Evolutionary conservation across 1,140 invertebrate genomes (phyloP).

Genomic region (Drosophila grimshawi): DNA sequence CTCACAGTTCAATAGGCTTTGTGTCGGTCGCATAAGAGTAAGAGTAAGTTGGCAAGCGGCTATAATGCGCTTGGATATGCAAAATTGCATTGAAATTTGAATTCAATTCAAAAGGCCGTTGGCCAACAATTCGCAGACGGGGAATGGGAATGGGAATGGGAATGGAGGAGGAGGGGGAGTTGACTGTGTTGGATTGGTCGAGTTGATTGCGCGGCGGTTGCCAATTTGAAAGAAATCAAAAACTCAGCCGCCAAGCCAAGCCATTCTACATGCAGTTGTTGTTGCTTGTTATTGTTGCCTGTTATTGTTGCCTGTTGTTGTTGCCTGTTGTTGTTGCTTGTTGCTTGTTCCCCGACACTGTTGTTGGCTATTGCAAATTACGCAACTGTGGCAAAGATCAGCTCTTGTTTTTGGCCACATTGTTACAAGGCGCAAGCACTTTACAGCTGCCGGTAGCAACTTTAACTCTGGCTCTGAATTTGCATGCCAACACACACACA

Average conservation of each 20-base stretch:
- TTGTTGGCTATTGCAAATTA: conserved; percentile 64
- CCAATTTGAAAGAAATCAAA: conserved; percentile 83
- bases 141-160: background rate
- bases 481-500: conserved; percentile 28
- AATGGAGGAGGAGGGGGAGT: background rate
- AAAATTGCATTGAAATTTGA: conserved; percentile 84
- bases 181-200: conserved; percentile 42
- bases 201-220: conserved; percentile 72
- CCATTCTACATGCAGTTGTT: conserved; percentile 12
- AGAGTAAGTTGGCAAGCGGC: conserved; percentile 82
- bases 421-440: conserved; percentile 49
- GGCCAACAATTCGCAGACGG: conserved; percentile 36
- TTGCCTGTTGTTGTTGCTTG: conserved; percentile 19
- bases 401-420: conserved; percentile 56
- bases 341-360: conserved; percentile 28
- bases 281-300: conserved; percentile 28
- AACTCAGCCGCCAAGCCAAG: conserved; percentile 57
- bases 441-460: conserved; percentile 60
- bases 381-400: conserved; percentile 63
- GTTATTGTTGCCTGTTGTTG: conserved; percentile 27
- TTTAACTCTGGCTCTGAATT: conserved; percentile 30
- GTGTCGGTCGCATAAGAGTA: conserved; percentile 58
- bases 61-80: conserved; percentile 83
- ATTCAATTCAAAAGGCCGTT: conserved; percentile 80
- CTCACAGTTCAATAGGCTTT: conserved; percentile 80